Conservation (phyloP, 2,888 invertebrate species). For the Mactromeris polynyma region DNA sequence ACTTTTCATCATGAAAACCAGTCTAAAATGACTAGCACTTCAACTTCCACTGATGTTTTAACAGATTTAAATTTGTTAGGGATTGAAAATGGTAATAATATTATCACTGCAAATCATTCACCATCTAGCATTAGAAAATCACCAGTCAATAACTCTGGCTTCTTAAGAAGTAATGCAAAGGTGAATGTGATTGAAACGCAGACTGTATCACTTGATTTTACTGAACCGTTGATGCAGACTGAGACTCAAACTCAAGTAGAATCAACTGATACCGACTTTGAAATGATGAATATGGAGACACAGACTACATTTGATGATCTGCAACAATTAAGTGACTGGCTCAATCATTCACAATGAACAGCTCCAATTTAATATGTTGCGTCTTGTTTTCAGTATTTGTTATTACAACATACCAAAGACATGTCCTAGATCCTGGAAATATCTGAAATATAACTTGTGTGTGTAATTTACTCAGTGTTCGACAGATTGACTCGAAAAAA, state of each 20-base stretch:
- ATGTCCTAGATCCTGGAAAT: too few relatives aligned
- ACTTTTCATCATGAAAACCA: neutral
- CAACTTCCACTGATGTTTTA: neutral
- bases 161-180: slow-evolving; percentile 17
- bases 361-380: too few relatives aligned
- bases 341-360: neutral
- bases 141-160: neutral
- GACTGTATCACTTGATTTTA: slow-evolving; percentile 38
- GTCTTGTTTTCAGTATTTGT: too few relatives aligned
- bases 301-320: slow-evolving; percentile 77
- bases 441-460: too few relatives aligned
- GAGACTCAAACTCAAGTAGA: slow-evolving; percentile 73
- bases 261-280: slow-evolving; percentile 47
- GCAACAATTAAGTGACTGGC: slow-evolving; percentile 58
- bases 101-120: neutral
- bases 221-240: slow-evolving; percentile 49
- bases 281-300: slow-evolving; percentile 66
- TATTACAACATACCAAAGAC: too few relatives aligned
- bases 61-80: neutral
- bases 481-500: too few relatives aligned
- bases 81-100: neutral
- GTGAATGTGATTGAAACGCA: slow-evolving; percentile 45
- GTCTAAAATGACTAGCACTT: neutral
- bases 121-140: neutral
- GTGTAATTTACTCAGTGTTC: too few relatives aligned